A percentile compares a stretch with the other conserved stretches of the same genome.
phyloP scores from a whole-genome alignment of 2,888 invertebrate genomes.

The Poecilus cupreus region DNA sequence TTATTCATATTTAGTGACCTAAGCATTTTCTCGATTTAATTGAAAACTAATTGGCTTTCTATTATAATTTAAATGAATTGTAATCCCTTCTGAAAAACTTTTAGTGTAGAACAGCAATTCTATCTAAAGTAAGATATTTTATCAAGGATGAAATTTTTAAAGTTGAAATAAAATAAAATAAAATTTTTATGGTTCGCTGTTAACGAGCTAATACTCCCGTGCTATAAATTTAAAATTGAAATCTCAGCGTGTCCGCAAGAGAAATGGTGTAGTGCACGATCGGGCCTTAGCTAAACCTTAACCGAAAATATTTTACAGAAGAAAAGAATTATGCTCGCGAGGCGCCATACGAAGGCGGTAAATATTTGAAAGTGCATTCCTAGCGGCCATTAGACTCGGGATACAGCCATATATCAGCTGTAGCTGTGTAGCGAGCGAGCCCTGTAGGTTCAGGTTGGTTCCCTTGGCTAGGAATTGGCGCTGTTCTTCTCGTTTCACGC shows the following conservation, averaged over 20 bases:
- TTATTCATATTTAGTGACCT: too few species aligned
- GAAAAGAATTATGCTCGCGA: conserved; percentile 48
- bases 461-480: neutral
- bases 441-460: neutral
- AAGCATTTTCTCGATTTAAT: too few species aligned
- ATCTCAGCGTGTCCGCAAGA: conserved; percentile 15
- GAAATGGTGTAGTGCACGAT: conserved; percentile 39
- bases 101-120: neutral
- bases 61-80: too few species aligned
- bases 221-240: conserved; percentile 36
- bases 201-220: conserved; percentile 5
- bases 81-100: neutral
- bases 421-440: neutral
- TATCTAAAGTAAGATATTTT: conserved; percentile 1
- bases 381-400: conserved; percentile 53
- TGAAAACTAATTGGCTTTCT: too few species aligned
- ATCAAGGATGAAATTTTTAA: conserved; percentile 6
- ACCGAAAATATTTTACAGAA: conserved; percentile 49
- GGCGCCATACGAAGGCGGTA: conserved; percentile 54
- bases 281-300: conserved; percentile 42
- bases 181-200: conserved; percentile 11
- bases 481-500: neutral
- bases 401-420: conserved; percentile 47
- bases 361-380: conserved; percentile 59
- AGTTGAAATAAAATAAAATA: conserved; percentile 8